These are phyloP conservation scores for Tenthredo amoena DNA, from an alignment of 2,888 invertebrate genomes.

Conservation along the genomic window DNA sequence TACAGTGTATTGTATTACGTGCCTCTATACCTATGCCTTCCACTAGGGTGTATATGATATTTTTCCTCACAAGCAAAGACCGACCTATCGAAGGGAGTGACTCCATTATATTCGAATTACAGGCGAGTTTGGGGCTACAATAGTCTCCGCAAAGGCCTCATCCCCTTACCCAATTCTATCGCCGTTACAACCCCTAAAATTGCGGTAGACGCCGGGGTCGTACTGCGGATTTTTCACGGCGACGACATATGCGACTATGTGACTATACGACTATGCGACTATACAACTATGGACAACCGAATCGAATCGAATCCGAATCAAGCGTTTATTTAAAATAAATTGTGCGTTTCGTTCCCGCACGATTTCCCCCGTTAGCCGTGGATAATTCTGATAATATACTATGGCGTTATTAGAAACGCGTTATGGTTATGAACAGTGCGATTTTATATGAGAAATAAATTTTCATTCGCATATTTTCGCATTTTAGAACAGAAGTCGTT, in stretches of 20 bases:
- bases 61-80: neutral
- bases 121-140: constrained; percentile 68
- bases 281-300: constrained; percentile 62
- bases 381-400: neutral
- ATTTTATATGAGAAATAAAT: neutral
- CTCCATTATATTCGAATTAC: constrained; percentile 71
- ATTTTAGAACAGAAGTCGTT: no score
- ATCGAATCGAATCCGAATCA: constrained; percentile 66
- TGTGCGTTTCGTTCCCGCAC: constrained; percentile 58
- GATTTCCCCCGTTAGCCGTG: neutral
- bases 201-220: constrained; percentile 28
- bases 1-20: constrained; percentile 14
- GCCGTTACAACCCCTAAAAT: constrained; percentile 19
- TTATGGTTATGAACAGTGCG: neutral
- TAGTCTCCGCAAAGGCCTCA: constrained; percentile 55
- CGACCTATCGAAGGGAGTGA: constrained; percentile 57
- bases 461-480: neutral
- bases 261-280: constrained; percentile 1
- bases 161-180: neutral
- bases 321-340: constrained; percentile 70
- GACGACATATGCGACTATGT: constrained; percentile 54
- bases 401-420: neutral
- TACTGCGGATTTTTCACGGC: constrained; percentile 53
- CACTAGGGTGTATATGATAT: constrained; percentile 6
- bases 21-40: constrained; percentile 40